Percentiles rank a stretch among this genome's conserved stretches.
Evolutionary conservation across 2,113 vertebrate species (phyloP).

Genomic region (Antigone vipio): DNA sequence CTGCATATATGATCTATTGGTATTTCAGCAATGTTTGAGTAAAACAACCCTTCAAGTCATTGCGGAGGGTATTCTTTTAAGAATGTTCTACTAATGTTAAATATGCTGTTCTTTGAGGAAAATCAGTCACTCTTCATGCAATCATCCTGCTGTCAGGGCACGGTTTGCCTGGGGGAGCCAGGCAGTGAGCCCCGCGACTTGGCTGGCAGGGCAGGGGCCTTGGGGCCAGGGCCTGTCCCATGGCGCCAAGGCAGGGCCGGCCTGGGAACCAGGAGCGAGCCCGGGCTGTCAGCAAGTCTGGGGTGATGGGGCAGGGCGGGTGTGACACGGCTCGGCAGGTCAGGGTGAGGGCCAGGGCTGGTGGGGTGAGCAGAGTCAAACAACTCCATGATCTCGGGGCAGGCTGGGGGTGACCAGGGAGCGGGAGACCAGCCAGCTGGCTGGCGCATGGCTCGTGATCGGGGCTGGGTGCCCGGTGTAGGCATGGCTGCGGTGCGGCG

Average conservation of each 20-base stretch:
- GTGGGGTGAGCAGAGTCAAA: accelerated
- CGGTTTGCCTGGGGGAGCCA: accelerated
- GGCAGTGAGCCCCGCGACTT: accelerated
- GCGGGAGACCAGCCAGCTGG: too few species aligned
- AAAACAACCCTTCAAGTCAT: neutral
- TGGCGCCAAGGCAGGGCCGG: accelerated
- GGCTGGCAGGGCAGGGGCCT: neutral
- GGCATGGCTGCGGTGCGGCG: neutral
- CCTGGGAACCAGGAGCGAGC: too few species aligned
- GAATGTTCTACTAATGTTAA: neutral
- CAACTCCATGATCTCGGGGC: too few species aligned
- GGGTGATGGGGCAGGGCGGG: neutral
- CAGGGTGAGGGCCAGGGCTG: neutral
- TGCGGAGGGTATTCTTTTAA: neutral
- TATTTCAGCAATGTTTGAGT: neutral
- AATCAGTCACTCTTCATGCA: neutral
- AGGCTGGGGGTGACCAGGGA: neutral
- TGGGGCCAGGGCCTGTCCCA: neutral
- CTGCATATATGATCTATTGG: neutral
- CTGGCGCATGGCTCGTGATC: accelerated
- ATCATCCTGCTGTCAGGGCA: neutral
- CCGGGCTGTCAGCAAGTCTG: neutral
- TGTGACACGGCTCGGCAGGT: accelerated
- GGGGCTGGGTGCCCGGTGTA: neutral
- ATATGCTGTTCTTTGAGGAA: neutral